Conservation (phyloP, 2,888 invertebrate genomes). For the Philaethria dido region DNA sequence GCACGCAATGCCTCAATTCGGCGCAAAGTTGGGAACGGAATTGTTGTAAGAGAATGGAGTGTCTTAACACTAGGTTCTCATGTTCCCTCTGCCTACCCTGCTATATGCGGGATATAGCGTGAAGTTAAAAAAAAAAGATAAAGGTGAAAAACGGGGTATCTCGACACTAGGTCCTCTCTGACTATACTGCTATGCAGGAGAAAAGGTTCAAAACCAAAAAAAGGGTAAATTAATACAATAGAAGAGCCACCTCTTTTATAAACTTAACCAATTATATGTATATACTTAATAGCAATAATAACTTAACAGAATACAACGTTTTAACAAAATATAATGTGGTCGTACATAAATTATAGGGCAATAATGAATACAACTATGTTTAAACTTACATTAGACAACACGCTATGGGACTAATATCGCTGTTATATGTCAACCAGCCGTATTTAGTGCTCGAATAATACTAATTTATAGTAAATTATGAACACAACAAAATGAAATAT, state of each 20-base stretch:
- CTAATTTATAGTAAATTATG: slow-evolving; percentile 33
- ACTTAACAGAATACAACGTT: background rate
- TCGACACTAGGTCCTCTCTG: too few relatives aligned
- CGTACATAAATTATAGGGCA: slow-evolving; percentile 26
- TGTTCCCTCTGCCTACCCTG: too few relatives aligned
- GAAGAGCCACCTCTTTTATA: background rate
- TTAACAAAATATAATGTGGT: slow-evolving; percentile 21
- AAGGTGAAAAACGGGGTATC: too few relatives aligned
- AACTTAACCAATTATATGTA: background rate
- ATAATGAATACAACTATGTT: slow-evolving; percentile 35
- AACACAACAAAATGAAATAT: slow-evolving; percentile 17
- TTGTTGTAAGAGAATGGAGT: too few relatives aligned
- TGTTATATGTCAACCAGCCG: slow-evolving; percentile 38
- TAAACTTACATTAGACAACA: slow-evolving; percentile 36
- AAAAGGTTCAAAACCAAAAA: too few relatives aligned
- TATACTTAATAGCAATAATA: background rate
- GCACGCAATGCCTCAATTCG: too few relatives aligned
- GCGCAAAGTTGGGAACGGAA: too few relatives aligned
- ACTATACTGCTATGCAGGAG: too few relatives aligned
- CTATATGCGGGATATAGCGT: too few relatives aligned
- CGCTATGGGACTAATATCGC: slow-evolving; percentile 40
- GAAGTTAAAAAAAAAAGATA: too few relatives aligned
- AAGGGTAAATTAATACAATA: too few relatives aligned
- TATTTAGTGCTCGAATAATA: slow-evolving; percentile 36
- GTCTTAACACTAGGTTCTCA: too few relatives aligned